These are phyloP conservation scores for Holothuria leucospilota DNA, from an alignment of 53 echinoderm and acorn worm genomes.

Conservation along the genomic window DNA sequence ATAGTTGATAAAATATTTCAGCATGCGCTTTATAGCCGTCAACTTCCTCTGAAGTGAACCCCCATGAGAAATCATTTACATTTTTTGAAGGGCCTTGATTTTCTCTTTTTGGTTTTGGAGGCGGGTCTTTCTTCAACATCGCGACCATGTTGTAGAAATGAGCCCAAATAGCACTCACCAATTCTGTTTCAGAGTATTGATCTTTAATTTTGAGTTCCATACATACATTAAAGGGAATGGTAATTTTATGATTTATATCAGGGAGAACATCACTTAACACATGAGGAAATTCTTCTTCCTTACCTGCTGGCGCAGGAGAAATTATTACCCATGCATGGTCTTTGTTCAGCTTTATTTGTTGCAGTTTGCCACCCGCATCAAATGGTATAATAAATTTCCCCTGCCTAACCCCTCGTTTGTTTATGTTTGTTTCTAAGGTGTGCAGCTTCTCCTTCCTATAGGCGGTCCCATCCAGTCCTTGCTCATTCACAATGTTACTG, in stretches of 20 bases:
- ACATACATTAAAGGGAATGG: not conserved
- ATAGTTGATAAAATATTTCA: not conserved
- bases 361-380: not conserved
- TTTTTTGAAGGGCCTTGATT: not conserved
- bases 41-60: not conserved
- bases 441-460: not conserved
- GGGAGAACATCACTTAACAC: not conserved
- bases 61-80: too few species aligned
- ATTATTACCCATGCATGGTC: slow-evolving; percentile 16
- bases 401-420: not conserved
- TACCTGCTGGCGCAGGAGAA: not conserved
- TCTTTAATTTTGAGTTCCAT: not conserved
- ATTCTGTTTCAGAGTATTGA: not conserved
- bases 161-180: slow-evolving; percentile 56
- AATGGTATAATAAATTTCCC: slow-evolving; percentile 1
- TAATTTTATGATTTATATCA: not conserved
- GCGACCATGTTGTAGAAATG: slow-evolving; percentile 49
- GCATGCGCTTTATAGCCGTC: not conserved
- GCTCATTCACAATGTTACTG: slow-evolving; percentile 29
- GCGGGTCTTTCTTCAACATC: slow-evolving; percentile 27
- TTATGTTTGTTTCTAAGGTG: not conserved
- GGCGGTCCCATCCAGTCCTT: not conserved
- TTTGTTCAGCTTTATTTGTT: slow-evolving; percentile 24
- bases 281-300: slow-evolving; percentile 1
- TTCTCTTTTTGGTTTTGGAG: not conserved